Evolutionary conservation across 64 coral and sea anemone species (phyloP).

Genomic region (Trachythela sp.): DNA sequence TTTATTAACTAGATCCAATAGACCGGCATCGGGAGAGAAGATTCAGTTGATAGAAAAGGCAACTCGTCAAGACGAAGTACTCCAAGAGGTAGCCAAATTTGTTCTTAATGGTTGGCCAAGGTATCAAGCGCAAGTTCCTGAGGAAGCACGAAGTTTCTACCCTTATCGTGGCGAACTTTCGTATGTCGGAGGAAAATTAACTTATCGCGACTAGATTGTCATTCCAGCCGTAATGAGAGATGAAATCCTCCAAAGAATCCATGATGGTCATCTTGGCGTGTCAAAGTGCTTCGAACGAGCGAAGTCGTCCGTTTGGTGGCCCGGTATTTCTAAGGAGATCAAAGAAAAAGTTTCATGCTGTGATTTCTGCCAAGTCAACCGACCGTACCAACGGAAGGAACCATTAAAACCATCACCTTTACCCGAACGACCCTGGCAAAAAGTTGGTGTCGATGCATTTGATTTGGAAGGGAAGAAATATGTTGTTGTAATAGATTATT

Average conservation of each 20-base stretch:
- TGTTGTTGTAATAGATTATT: too few species aligned
- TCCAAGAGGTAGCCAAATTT: neutral
- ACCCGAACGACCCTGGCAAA: too few species aligned
- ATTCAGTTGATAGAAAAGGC: neutral
- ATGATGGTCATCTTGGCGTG: conserved; percentile 27
- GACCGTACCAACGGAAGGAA: too few species aligned
- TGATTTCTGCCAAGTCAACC: too few species aligned
- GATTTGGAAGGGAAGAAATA: too few species aligned
- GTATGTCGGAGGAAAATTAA: conserved; percentile 18
- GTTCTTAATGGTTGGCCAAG: conserved; percentile 24
- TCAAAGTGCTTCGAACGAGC: conserved; percentile 15
- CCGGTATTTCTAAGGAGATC: conserved; percentile 13
- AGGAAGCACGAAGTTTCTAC: neutral
- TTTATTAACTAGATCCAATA: neutral
- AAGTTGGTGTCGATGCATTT: too few species aligned
- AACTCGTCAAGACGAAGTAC: neutral
- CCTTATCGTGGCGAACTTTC: conserved; percentile 2
- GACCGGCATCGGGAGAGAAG: neutral
- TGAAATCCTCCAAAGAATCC: conserved; percentile 20
- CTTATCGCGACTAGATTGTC: neutral
- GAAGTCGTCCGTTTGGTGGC: conserved; percentile 4
- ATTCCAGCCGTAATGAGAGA: neutral
- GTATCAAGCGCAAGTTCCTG: neutral
- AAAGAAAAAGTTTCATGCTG: conserved; percentile 26
- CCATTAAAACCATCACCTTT: too few species aligned